Evolutionary conservation across 2,797 vertebrate species (phyloP), one percentile per base, ranked within the genome.

Genomic region (Rhinogobio ventralis): DNA sequence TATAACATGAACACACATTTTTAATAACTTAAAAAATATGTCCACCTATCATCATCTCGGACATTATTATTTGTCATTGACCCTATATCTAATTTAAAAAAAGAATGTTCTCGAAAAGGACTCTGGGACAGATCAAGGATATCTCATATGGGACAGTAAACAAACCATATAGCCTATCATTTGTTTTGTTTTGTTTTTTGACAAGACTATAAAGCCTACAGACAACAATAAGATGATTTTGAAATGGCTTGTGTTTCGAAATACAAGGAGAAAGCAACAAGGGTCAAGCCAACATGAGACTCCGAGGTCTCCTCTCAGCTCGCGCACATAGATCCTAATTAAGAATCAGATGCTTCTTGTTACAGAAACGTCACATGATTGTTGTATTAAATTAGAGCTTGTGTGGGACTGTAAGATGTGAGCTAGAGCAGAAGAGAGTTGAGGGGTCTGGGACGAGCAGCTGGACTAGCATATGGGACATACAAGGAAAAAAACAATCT

Each of bases 291-390:
- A 60, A n/a, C 73, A 86, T 60, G 72, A 85, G 33, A 77, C 45
- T 68, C 75, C 17, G 66, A 20, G 25, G 4, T 6, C 39, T 55
- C 30, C 76, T 42, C 53, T 28, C 51, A 51, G 49, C 33, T 76
- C 55, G 82, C 84, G 62, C 53, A 2, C 20, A 85, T n/a, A 79
- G 46, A 73, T 62, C 46, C 87, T 95, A 95, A 95, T 93, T 69
- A 93, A 92, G 85, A 93, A 95, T 95, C 95, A 96, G 95, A 90
- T 94, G 96, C 89, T 84, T 91, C 96, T 93, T 81, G 94, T 97
- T 97, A 97, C 92, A 91, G 73, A 86, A 86, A 90, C 92, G 91
- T 97, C 98, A 99, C 98, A 98, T 99, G 98, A 96, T 93, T 82
- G 82, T 79, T 81, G 53, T 78, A 93, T 93, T 95, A 75, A 91